Evolutionary conservation across 2,113 vertebrate species (phyloP).

Genomic region (Antidorcas marsupialis): DNA sequence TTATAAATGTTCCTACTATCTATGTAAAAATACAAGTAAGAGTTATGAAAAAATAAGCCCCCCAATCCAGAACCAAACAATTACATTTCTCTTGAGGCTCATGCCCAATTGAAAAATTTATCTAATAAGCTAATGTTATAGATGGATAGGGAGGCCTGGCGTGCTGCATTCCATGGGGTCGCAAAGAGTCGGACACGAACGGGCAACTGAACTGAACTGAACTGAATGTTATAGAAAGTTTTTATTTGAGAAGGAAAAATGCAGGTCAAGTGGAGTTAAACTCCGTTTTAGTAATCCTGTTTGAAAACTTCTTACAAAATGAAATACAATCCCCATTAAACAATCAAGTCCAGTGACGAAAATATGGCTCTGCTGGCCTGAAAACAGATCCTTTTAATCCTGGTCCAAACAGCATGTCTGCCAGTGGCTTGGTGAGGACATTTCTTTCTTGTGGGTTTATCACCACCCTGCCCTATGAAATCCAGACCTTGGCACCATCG

Average conservation of each 20-base stretch:
- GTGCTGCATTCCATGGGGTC: background rate
- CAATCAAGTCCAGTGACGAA: background rate
- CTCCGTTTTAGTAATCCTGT: background rate
- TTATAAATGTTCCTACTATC: background rate
- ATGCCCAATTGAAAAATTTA: background rate
- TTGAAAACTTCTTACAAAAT: slow-evolving; percentile 7
- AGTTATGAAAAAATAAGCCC: background rate
- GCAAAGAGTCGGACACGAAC: background rate
- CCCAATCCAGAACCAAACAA: background rate
- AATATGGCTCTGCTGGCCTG: background rate
- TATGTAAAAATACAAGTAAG: background rate
- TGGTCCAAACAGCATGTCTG: background rate
- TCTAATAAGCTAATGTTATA: background rate
- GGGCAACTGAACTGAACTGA: background rate
- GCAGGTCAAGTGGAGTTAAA: background rate
- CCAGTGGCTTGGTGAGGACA: background rate
- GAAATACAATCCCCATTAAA: background rate
- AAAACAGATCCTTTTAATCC: background rate
- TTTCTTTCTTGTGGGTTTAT: background rate
- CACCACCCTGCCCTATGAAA: background rate
- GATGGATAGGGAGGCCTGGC: background rate
- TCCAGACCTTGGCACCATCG: background rate
- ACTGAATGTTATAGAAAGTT: background rate
- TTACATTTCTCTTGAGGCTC: background rate
- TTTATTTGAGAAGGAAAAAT: background rate